phyloP scores from a whole-genome alignment of 2,797 vertebrate genomes.

The Chanos chanos region DNA sequence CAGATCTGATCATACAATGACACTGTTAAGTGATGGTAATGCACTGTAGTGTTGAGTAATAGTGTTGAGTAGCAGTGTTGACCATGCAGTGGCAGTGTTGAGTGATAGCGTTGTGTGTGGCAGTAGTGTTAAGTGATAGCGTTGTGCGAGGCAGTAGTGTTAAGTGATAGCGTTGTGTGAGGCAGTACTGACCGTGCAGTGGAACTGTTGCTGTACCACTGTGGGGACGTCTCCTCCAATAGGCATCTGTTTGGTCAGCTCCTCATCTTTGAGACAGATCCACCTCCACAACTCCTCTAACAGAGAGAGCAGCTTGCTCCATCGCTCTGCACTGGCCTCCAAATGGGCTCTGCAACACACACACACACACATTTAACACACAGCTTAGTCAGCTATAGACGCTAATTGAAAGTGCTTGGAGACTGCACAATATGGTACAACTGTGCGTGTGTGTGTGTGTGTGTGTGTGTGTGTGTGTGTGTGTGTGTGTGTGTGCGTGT shows the following conservation, averaged over 20 bases:
- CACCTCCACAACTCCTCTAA: constrained; percentile 93
- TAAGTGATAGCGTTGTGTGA: not conserved
- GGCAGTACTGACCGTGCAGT: constrained; percentile 70
- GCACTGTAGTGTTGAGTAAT: no score
- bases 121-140: not conserved
- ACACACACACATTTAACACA: constrained; percentile 26
- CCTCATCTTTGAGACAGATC: constrained; percentile 90
- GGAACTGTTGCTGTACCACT: constrained; percentile 87
- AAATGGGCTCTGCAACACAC: constrained; percentile 80
- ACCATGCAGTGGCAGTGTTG: not conserved
- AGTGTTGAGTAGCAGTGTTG: constrained; percentile 24
- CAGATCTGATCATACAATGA: no score
- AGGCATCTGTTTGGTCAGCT: constrained; percentile 94
- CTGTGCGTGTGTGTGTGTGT: not conserved
- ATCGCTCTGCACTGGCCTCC: constrained; percentile 93
- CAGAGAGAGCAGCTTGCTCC: constrained; percentile 83
- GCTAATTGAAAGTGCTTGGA: no score
- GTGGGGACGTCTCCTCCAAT: constrained; percentile 91
- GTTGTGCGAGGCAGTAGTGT: not conserved
- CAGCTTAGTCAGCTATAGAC: not conserved
- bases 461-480: not conserved
- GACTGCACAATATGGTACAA: not conserved
- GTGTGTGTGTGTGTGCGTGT: constrained; percentile 6
- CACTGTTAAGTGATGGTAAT: no score
- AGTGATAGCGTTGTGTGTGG: not conserved